Base-by-base conservation (phyloP, 2,113 vertebrate species). In the Collichthys lucidus region DNA sequence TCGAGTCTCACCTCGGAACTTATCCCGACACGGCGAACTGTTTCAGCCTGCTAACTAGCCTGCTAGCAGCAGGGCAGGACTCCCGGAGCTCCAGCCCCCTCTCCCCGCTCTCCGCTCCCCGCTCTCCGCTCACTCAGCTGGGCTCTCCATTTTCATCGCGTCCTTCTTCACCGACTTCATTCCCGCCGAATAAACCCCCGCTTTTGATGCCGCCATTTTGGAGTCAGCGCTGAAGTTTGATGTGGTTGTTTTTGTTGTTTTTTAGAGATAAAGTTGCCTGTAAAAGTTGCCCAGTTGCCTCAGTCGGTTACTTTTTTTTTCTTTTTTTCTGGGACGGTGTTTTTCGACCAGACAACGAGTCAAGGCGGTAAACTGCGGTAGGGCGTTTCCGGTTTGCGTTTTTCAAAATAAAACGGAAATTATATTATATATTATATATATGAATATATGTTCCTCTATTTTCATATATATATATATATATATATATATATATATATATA, bases 101-200 rank as follows among this genome's bases (percentile, higher is more conserved):
- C 94, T 91, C 90, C 88, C 91, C 94, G 26, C 26, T 26, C 26
- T 26, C 1, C 26, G 2, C 26, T 26, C 26, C 26, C 26, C 26
- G 26, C 26, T 88, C 7, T 1, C 35, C 35, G 5, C 35, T 93
- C 91, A 87, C 93, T 92, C 94, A 93, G 92, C 93, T 92, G 89
- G 87, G 86, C 91, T 92, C 95, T 94, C 92, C 94, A 91, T 92
- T 95, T 94, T 93, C 91, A 90, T 64, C 80, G 68, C 79, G 67
- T 50, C 85, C 42, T 92, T 88, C 42, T 92, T 88, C 91, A 82
- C 67, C 66, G 91, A 92, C 89, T 92, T 91, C 78, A 64, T 62
- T 77, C 84, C 86, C 59, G 53, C 50, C 44, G 15, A 65, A 72
- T 16, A 57, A 70, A 2, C 17, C 60, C 4, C 53, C 35, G 31